Evolutionary conservation across 2,113 vertebrate genomes (phyloP), one percentile per base, ranked within the genome.

Genomic region (Penelope pileata): DNA sequence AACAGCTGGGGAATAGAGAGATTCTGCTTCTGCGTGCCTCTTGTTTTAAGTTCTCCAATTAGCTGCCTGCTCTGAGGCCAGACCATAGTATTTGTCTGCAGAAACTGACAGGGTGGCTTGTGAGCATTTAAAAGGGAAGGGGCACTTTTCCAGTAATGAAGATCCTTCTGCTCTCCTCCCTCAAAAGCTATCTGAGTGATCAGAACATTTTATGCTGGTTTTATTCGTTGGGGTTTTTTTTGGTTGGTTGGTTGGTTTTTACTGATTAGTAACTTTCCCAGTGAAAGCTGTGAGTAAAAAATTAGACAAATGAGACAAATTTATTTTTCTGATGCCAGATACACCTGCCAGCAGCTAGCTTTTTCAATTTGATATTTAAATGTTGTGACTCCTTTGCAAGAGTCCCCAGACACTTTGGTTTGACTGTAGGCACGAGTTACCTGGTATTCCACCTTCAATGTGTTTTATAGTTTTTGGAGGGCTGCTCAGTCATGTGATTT

Each of bases 1-100:
- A 96, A 97, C 96, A 97, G 94, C 96, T 96, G 85, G 94, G 73
- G 43, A 95, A 77, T 91, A 95, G 75, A 94, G 87, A 68, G 78
- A 89, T 92, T 79, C 59, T 73, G 73, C 85, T 88, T 82, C 78
- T 81, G 53, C 59, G 69, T 82, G 48, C 15, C 21, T 88, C 42
- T 83, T 94, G 54, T 36, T 40, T 6, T 14, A 70, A 88, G 26
- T 59, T 80, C 23, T 90, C 34, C 42, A 74, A 27, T 70, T 67
- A 90, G 38, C 63, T 74, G 45, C 72, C 83, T 0, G 0, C 42
- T 92, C 63, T 67, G 42, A 54, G 79, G 54, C 42, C 90, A 90
- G 42, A 67, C 27, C 17, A 14, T 23, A 32, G 38, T 48, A 26
- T 22, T 85, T 74, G 79, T 64, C 47, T 83, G 36, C 54, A 73